phyloP scores from a whole-genome alignment of 2,113 vertebrate species.

The Daboia siamensis region DNA sequence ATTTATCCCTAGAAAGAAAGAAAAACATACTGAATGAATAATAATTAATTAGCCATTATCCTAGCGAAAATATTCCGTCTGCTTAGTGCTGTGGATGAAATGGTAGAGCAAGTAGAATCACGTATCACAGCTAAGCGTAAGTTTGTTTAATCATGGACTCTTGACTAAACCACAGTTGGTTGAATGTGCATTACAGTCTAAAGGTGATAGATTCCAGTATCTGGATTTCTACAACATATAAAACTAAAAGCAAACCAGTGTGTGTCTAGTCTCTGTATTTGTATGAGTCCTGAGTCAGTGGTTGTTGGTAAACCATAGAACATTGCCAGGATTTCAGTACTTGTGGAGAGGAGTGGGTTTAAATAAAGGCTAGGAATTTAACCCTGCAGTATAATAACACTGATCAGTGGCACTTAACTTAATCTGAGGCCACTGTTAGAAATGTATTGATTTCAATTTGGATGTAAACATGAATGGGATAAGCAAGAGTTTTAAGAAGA shows the following conservation, averaged over 20 bases:
- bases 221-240: background rate
- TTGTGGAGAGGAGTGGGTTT: background rate
- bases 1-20: background rate
- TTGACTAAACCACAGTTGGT: background rate
- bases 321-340: background rate
- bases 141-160: background rate
- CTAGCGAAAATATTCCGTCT: background rate
- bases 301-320: background rate
- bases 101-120: background rate
- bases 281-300: background rate
- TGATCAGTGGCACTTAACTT: background rate
- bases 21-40: background rate
- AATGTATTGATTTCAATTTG: background rate
- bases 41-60: background rate
- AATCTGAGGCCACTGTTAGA: background rate
- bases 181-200: background rate
- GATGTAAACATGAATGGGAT: background rate
- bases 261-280: background rate
- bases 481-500: background rate
- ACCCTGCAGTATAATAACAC: background rate
- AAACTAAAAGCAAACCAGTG: background rate
- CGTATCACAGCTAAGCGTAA: background rate
- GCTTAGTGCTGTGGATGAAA: background rate
- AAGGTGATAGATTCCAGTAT: background rate
- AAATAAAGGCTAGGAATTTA: background rate